Evolutionary conservation across 2,888 invertebrate species (phyloP).

Genomic region (Orthosia incerta): DNA sequence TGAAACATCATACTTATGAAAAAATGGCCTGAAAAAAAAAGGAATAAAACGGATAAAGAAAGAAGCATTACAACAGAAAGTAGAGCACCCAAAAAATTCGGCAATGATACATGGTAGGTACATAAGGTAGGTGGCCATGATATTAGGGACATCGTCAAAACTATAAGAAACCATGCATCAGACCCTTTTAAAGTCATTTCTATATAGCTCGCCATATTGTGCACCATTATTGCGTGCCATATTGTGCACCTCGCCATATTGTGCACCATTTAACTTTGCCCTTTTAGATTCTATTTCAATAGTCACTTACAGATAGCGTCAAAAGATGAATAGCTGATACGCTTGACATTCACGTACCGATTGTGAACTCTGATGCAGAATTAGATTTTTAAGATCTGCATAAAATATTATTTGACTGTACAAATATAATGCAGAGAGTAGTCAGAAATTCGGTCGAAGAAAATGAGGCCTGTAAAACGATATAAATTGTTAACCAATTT

Average conservation of each 20-base stretch:
- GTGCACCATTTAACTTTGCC: constrained; percentile 4
- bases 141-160: neutral
- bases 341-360: constrained; percentile 14
- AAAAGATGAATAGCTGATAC: constrained; percentile 22
- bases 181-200: neutral
- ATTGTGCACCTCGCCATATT: neutral
- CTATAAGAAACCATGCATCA: neutral
- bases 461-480: neutral
- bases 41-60: neutral
- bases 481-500: too few relatives aligned
- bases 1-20: neutral
- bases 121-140: neutral
- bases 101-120: neutral
- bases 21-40: neutral
- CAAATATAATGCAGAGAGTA: neutral
- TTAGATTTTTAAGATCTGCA: constrained; percentile 8
- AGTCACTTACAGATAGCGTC: constrained; percentile 26
- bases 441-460: neutral
- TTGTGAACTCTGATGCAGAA: constrained; percentile 16
- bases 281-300: constrained; percentile 31
- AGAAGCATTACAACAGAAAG: neutral
- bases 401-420: neutral
- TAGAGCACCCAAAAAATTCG: neutral
- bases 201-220: neutral
- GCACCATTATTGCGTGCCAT: neutral